These are phyloP conservation scores for Papilio gigon DNA, from an alignment of 2,888 invertebrate genomes.

Conservation along the genomic window DNA sequence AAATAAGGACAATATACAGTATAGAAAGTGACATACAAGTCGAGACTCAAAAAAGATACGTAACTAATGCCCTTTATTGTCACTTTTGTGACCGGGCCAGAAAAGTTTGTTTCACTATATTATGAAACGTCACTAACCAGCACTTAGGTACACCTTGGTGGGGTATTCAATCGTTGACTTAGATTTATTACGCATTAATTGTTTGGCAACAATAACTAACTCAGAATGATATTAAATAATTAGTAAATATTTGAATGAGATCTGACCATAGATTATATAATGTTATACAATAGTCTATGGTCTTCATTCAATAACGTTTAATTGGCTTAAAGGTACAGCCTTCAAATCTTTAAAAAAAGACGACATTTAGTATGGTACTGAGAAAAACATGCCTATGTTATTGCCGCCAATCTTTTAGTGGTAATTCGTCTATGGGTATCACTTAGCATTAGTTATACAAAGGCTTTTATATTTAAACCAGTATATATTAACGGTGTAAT, in stretches of 20 bases:
- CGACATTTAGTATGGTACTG: background rate
- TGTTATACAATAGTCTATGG: background rate
- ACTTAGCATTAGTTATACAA: slow-evolving; percentile 34
- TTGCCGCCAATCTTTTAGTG: background rate
- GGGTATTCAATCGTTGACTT: slow-evolving; percentile 18
- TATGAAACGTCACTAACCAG: slow-evolving; percentile 31
- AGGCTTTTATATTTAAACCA: slow-evolving; percentile 24
- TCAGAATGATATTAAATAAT: background rate
- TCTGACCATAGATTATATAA: slow-evolving; percentile 1
- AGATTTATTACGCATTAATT: slow-evolving; percentile 3
- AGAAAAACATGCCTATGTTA: background rate
- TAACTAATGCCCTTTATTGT: background rate
- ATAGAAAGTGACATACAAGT: too few relatives aligned
- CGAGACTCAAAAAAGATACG: background rate
- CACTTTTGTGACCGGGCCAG: background rate
- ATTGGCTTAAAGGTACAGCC: too few relatives aligned
- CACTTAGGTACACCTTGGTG: slow-evolving; percentile 33
- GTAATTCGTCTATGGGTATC: background rate
- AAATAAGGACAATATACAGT: background rate
- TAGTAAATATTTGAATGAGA: background rate
- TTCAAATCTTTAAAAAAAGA: background rate
- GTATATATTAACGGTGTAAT: slow-evolving; percentile 28
- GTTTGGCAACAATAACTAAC: background rate
- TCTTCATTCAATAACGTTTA: background rate
- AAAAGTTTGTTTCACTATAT: background rate